Evolutionary conservation across 2,797 vertebrate species (phyloP), one percentile per base, ranked within the genome.

Genomic region (Lithobates pipiens): DNA sequence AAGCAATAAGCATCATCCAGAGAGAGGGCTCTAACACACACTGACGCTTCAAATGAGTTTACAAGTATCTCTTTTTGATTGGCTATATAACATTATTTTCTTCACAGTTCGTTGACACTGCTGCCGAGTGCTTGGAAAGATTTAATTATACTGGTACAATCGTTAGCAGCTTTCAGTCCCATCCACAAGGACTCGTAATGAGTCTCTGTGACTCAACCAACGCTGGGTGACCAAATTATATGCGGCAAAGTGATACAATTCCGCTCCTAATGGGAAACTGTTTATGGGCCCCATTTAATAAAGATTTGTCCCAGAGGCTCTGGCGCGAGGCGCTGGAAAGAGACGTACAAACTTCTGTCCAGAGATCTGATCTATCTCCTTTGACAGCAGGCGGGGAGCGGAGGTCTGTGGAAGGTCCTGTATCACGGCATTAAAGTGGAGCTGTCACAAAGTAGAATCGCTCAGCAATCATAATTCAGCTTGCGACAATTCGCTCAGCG

Each of bases 1-100:
- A 92, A 89, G 95, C 93, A 93, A 93, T 94, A 94, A 96, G 94
- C 95, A 91, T 92, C 93, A 93, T 92, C 89, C 84, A 89, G 93
- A 94, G 93, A 94, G 93, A 94, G 93, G 91, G 91, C 91, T 89
- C 91, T 94, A 92, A 91, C 93, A 90, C 91, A 93, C 93, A 91
- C 92, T 92, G 93, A 90, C 83, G 92, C 93, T 90, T 94, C 91
- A 93, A 94, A 95, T 95, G 94, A 94, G 93, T 95, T 94, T 93
- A 93, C 94, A 92, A 93, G 93, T 92, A 94, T 94, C 93, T 95
- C 93, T 94, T 94, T 95, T 94, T 94, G 93, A 95, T 95, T 94
- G 94, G 95, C 94, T 95, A 88, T 89, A 89, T 93, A 91, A 91
- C 93, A 93, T 94, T 94, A 94, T 93, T 93, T 87, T 94, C 94